These are phyloP conservation scores for Mola mola DNA, from an alignment of 2,113 vertebrate species.

Conservation along the genomic window DNA sequence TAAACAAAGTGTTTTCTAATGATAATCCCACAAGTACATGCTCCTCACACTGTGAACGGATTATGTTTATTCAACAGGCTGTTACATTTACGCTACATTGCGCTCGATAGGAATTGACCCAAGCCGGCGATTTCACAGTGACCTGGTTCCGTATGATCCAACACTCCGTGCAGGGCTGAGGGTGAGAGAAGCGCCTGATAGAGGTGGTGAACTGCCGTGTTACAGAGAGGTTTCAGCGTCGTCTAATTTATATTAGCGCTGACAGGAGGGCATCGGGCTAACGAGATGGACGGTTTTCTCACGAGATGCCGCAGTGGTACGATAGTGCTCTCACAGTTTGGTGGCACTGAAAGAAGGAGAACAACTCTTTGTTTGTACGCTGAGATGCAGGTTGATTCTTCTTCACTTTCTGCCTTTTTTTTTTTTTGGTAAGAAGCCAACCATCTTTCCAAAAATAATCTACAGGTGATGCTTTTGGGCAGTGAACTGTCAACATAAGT, in stretches of 20 bases:
- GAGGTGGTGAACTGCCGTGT: constrained; percentile 31
- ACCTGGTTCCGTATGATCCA: constrained; percentile 55
- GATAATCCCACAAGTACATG: background rate
- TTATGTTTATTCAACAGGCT: constrained; percentile 48
- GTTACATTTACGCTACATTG: constrained; percentile 42
- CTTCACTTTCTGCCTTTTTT: background rate
- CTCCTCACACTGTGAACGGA: constrained; percentile 29
- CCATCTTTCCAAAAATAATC: constrained; percentile 18
- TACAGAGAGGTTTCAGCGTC: constrained; percentile 21
- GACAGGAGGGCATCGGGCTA: constrained; percentile 30
- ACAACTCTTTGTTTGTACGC: background rate
- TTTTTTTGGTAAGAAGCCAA: background rate
- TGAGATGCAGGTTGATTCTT: background rate
- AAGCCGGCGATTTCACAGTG: constrained; percentile 51
- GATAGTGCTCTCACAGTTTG: constrained; percentile 37
- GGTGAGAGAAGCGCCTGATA: constrained; percentile 27
- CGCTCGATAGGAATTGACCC: constrained; percentile 36
- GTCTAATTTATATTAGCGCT: constrained; percentile 29
- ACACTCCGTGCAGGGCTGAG: constrained; percentile 10
- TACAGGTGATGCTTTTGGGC: no score
- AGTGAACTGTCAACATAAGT: background rate
- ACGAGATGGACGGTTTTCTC: constrained; percentile 45
- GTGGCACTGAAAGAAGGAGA: constrained; percentile 4
- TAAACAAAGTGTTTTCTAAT: background rate
- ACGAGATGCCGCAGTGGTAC: background rate